Conservation (phyloP, 2,797 vertebrate genomes). For the Pitangus sulphuratus region DNA sequence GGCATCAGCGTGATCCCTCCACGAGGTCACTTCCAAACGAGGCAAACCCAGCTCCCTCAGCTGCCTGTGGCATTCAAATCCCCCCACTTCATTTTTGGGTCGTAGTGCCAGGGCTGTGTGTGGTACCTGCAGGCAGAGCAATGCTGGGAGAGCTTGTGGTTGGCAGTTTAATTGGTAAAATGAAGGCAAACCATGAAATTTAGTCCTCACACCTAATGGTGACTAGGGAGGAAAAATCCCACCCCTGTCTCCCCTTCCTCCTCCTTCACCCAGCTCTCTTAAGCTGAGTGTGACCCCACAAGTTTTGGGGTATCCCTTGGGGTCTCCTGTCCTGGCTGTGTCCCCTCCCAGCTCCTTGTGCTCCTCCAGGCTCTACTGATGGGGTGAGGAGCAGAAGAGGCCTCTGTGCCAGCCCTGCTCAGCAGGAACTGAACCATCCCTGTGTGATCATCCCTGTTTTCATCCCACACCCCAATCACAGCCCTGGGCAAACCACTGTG, state of each 20-base stretch:
- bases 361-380: neutral
- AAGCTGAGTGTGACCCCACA: rapidly evolving
- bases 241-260: rapidly evolving
- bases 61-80: rapidly evolving
- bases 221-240: neutral
- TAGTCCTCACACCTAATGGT: neutral
- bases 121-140: rapidly evolving
- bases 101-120: neutral
- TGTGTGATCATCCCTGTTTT: neutral
- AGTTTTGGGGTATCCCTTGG: rapidly evolving
- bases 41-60: rapidly evolving
- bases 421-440: neutral
- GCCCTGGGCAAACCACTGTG: neutral
- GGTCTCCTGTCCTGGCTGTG: neutral
- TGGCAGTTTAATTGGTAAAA: rapidly evolving
- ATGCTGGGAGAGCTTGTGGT: neutral
- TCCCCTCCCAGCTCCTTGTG: neutral
- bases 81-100: rapidly evolving
- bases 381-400: neutral
- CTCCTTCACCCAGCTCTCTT: no score
- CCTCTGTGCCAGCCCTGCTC: neutral
- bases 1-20: rapidly evolving
- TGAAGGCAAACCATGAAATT: neutral
- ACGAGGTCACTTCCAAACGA: rapidly evolving
- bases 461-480: neutral